A percentile compares a stretch with the other conserved stretches of the same genome.
These are phyloP conservation scores for Troilus luridus DNA, from an alignment of 2,888 invertebrate species.

Conservation along the genomic window DNA sequence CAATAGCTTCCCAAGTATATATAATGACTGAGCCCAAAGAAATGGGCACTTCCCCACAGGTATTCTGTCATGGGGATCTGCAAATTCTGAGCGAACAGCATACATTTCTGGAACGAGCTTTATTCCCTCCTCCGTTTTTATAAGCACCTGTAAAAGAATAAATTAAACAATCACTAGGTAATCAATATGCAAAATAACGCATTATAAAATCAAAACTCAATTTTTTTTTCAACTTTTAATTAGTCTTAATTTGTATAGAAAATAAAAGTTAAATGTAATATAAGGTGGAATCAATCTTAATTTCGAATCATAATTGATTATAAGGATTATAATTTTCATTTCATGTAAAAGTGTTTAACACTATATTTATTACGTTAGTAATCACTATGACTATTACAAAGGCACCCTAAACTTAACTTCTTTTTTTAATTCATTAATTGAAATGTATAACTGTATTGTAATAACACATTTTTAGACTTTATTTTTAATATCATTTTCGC, in stretches of 20 bases:
- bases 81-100: constrained; percentile 87
- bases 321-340: no score
- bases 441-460: no score
- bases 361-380: no score
- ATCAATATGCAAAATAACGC: background rate
- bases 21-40: constrained; percentile 98
- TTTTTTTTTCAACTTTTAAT: no score
- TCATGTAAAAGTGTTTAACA: no score
- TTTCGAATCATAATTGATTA: no score
- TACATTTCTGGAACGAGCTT: constrained; percentile 94
- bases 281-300: background rate
- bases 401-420: no score
- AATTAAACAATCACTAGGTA: background rate
- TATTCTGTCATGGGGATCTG: constrained; percentile 86
- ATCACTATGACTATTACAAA: no score
- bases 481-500: no score
- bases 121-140: constrained; percentile 89
- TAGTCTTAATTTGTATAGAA: background rate
- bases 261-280: background rate
- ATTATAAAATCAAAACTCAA: no score
- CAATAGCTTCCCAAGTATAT: constrained; percentile 92
- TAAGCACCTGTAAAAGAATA: constrained; percentile 74
- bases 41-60: constrained; percentile 94
- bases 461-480: no score
- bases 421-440: no score